Evolutionary conservation across 2,113 vertebrate genomes (phyloP), one percentile per base, ranked within the genome.

Genomic region (Potamarius usumacintae): DNA sequence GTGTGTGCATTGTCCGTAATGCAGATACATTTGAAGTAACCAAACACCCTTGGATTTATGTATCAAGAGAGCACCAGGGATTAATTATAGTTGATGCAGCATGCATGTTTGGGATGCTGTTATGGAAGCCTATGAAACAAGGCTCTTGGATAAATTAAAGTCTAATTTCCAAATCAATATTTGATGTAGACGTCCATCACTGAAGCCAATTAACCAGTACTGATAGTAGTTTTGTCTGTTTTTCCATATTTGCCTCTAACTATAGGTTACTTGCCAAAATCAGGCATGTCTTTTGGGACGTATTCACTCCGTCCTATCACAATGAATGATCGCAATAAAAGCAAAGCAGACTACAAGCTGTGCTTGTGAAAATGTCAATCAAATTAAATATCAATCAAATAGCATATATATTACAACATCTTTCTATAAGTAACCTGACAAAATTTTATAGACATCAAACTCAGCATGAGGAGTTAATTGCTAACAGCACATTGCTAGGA

Each of bases 81-180:
- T 85, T 77, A 58, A 62, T 71, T 87, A 65, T 30, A 48, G 52
- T 22, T 48, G 57, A 76, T 76, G 55, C 22, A 57, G 69, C 71
- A 76, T 76, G 22, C 15, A 74, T 11, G 8, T 42, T 62, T 67
- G 76, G 78, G 65, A 62, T 63, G 72, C 50, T 58, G 71, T 11
- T 88, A 18, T 83, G 69, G 30, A 81, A 85, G 63, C 53, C 85
- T 34, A 58, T 83, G 84, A 55, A 34, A 76, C 82, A 34, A 84
- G 30, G 79, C 53, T 82, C 15, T 67, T 62, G 42, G 27, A 85
- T 58, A 84, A 69, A 52, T 52, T 58, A 20, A 15, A 86, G 62
- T 80, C 42, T 67, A 30, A 86, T 80, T 63, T 69, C 17, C 78
- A 86, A 80, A 84, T 88, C 27, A 76, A 74, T 88, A 88, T 81